Base-by-base conservation (phyloP, 2,888 invertebrate species). In the Pogonocherus hispidulus region DNA sequence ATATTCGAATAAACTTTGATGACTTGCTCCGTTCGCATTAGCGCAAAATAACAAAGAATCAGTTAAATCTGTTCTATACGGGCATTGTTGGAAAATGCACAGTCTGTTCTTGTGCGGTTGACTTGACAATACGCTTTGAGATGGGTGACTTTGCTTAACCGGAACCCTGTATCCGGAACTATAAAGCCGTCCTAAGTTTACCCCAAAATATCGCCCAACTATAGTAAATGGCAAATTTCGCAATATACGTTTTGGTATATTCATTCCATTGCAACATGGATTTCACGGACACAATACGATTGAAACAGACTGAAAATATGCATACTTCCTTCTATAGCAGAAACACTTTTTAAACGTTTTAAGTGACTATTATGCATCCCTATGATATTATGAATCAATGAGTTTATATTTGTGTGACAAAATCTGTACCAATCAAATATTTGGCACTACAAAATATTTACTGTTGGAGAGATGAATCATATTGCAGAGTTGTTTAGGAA, bases 51-150 rank as follows among this genome's bases (percentile, higher is more conserved):
- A 65, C 55, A 65, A 65, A 55, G 57, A 51, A 44, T 49, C 62
- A 62, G 52, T 66, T 52, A 66, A 66, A 54, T 46, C 32, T 52
- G 37, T 55, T 60, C 52, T 62, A 55, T 62, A 19, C n/a, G 63
- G 69, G 60, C 62, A 76, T 75, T 76, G 76, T 76, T 73, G 44
- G 66, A 65, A 74, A 75, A 72, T 70, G 71, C 69, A 66, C 70
- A 70, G 66, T 66, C 63, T 71, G 76, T 75, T 76, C 76, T 76
- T 75, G 75, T 74, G 64, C 73, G 73, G 70, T 74, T 72, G 72
- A 74, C 73, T 73, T 71, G 71, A 72, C 73, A 74, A 72, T 74
- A 72, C 70, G 73, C 57, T 74, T 70, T 46, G 71, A 72, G 70
- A 71, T 73, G 71, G 70, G 65, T 67, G 71, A 68, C 67, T 73